phyloP scores from a whole-genome alignment of 2,113 vertebrate species.

The Eurypyga helias region DNA sequence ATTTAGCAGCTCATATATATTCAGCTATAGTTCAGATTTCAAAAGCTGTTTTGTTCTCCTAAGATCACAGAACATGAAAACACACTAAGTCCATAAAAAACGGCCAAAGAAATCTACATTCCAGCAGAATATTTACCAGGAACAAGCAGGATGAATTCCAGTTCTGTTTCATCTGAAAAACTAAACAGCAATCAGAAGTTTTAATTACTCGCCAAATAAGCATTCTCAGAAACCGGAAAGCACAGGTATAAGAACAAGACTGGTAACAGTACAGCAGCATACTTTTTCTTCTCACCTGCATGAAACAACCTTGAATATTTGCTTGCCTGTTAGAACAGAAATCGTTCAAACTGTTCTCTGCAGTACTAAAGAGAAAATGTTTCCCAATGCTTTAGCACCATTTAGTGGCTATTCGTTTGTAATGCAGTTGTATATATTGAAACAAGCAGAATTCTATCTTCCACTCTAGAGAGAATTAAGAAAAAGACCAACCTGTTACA shows the following conservation, averaged over 20 bases:
- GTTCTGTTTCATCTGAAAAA: background rate
- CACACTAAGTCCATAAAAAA: background rate
- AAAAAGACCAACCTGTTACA: background rate
- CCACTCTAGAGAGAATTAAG: background rate
- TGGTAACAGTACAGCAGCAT: background rate
- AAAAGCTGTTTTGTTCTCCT: background rate
- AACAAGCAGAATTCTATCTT: background rate
- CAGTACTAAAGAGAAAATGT: background rate
- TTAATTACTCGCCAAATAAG: background rate
- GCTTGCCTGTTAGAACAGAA: background rate
- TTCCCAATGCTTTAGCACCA: slow-evolving; percentile 44
- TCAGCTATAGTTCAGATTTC: background rate
- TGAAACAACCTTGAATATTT: background rate
- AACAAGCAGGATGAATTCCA: background rate
- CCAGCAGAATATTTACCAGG: background rate
- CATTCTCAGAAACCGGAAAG: background rate
- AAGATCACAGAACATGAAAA: background rate
- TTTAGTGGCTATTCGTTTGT: slow-evolving; percentile 40
- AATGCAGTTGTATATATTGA: background rate
- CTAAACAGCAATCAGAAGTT: background rate
- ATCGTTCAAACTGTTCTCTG: background rate
- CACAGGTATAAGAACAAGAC: background rate
- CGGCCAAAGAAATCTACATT: background rate
- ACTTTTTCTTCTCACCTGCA: background rate
- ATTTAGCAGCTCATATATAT: background rate